These are phyloP conservation scores for Drosophila atripex DNA, from an alignment of 2,888 invertebrate species.

Conservation along the genomic window DNA sequence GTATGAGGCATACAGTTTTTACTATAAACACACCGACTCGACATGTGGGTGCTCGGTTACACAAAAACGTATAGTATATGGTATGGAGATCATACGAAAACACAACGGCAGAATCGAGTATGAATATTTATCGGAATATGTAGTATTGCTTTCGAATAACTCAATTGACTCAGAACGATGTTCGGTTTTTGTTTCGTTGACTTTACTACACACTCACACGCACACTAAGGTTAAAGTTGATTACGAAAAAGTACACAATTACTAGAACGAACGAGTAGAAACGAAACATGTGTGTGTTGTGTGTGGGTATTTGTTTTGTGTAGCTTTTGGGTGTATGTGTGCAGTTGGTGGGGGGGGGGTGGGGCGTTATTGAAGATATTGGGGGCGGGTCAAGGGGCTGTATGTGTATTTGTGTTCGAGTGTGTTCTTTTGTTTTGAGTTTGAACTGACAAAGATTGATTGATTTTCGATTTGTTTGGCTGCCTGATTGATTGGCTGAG, in stretches of 20 bases:
- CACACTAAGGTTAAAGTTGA: slow-evolving; percentile 66
- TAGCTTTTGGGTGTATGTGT: slow-evolving; percentile 22
- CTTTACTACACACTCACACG: slow-evolving; percentile 63
- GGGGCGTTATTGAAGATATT: background rate
- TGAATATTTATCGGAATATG: slow-evolving; percentile 46
- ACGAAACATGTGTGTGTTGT: slow-evolving; percentile 43
- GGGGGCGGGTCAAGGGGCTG: slow-evolving; percentile 25
- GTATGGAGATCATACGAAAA: slow-evolving; percentile 60
- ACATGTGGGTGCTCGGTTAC: slow-evolving; percentile 16
- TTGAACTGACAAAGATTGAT: slow-evolving; percentile 39
- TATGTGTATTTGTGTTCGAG: slow-evolving; percentile 18
- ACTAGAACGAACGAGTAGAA: slow-evolving; percentile 74
- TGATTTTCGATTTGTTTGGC: slow-evolving; percentile 40
- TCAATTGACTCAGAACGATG: slow-evolving; percentile 37
- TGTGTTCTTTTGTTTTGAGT: slow-evolving; percentile 16
- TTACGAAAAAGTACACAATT: slow-evolving; percentile 72
- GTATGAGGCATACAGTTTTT: slow-evolving; percentile 10
- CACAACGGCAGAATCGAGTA: slow-evolving; percentile 42
- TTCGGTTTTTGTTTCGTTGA: slow-evolving; percentile 46
- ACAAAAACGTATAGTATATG: slow-evolving; percentile 34
- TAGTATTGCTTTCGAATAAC: slow-evolving; percentile 37
- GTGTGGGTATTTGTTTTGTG: slow-evolving; percentile 15
- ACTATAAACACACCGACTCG: slow-evolving; percentile 31
- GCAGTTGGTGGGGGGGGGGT: slow-evolving; percentile 9
- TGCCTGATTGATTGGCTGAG: slow-evolving; percentile 23